A percentile compares a stretch with the other conserved stretches of the same genome.
These are phyloP conservation scores for Laothoe populi DNA, from an alignment of 2,888 invertebrate genomes.

Conservation along the genomic window DNA sequence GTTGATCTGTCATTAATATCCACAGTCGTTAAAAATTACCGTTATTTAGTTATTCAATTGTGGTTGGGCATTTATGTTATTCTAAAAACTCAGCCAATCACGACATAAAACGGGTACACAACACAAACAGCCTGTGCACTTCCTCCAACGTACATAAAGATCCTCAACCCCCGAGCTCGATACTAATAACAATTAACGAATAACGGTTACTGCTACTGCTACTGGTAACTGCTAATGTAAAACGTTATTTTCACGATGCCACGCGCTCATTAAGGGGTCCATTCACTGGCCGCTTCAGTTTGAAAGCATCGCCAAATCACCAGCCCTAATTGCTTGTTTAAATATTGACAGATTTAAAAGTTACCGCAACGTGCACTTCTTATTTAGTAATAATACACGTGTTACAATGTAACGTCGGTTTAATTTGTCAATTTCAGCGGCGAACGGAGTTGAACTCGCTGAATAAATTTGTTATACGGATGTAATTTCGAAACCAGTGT, in stretches of 20 bases:
- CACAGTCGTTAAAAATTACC: too few species aligned
- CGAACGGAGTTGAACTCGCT: not conserved
- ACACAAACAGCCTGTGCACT: not conserved
- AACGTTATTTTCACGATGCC: conserved; percentile 51
- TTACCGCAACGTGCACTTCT: conserved; percentile 10
- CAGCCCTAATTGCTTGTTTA: conserved; percentile 13
- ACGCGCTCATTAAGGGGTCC: conserved; percentile 22
- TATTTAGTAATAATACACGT: conserved; percentile 12
- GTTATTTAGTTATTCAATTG: too few species aligned
- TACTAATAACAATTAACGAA: conserved; percentile 73
- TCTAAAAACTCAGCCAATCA: not conserved
- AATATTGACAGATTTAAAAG: conserved; percentile 25
- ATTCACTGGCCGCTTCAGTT: conserved; percentile 16
- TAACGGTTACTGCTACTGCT: conserved; percentile 71
- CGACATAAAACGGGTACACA: not conserved
- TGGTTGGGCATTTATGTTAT: too few species aligned
- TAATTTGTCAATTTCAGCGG: conserved; percentile 9
- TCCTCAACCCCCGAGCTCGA: conserved; percentile 1
- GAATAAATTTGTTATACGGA: conserved; percentile 14
- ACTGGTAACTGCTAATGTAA: conserved; percentile 62
- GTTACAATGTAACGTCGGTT: conserved; percentile 3
- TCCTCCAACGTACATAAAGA: conserved; percentile 5
- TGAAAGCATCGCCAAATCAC: conserved; percentile 15
- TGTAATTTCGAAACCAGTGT: not conserved
- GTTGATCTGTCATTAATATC: too few species aligned